Base-by-base conservation (phyloP, 1,140 invertebrate species). In the Sinonovacula constricta region DNA sequence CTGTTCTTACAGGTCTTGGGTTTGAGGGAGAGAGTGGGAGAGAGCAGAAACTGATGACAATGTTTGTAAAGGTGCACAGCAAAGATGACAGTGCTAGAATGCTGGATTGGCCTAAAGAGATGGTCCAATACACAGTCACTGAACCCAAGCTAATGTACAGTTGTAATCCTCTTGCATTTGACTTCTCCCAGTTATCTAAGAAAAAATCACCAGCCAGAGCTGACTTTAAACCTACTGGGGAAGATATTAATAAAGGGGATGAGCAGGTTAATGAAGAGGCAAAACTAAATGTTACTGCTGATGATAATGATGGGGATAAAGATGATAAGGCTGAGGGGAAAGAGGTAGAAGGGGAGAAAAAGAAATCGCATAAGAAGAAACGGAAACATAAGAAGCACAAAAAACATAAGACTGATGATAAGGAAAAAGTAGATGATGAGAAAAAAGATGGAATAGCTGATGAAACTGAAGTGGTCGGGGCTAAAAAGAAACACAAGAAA, bases 161-260 rank as follows among this genome's bases (percentile, higher is more conserved):
- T 57, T 84, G 82, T 68, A 84, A 84, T 77, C 82, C 82, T 33
- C 62, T 84, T 14, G 79, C 68, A 49, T 84, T 84, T 82, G 82
- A 84, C 71, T 84, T 84, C 66, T 80, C 54, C 63, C 63, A 79
- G 22, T 70, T 79, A 15, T 54, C 60, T 33, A 26, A 22, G 3
- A 78, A 70, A 33, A 68, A 53, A 36, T 36, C 45, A 34, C 5
- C 30, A 30, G 24, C 14, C 31, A n/a, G 26, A 30, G 49, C 22
- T 65, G 30, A 65, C 34, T 26, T 59, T 28, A 26, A 63, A 68
- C 59, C 60, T 26, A 30, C 18, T n/a, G 60, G 75, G 14, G 65
- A 65, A 3, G 62, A 54, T 3, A 66, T 28, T 2, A 24, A 67
- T 26, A 63, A 63, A 1, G 39, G 57, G 60, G 60, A 67, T 10